Base-by-base conservation (phyloP, 2,888 invertebrate species). In the Perizoma affinitatum region DNA sequence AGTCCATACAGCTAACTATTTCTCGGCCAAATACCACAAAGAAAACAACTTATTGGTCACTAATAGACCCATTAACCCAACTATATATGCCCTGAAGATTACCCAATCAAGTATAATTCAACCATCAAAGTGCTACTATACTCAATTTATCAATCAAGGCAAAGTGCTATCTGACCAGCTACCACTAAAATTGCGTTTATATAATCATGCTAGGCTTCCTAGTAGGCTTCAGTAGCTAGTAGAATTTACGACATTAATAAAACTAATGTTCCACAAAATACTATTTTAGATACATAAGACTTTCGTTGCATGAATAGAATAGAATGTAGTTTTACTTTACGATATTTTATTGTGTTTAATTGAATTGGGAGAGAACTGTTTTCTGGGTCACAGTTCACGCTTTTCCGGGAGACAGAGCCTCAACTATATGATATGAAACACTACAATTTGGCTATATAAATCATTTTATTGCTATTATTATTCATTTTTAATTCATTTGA, bases 131-230 rank as follows among this genome's bases (percentile, higher is more conserved):
- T 46, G 54, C 50, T 54, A 50, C 41, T 35, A 47, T 49, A 53
- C 50, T 33, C 62, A 62, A 59, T 59, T 59, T 59, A 63, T 63
- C 56, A 63, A 63, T 63, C 63, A 63, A 48, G 55, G 48, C 46
- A 8, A 10, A 59, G 49, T 47, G 54, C 55, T 51, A 36, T 46
- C n/a, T n/a, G n/a, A n/a, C n/a, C n/a, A n/a, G 34, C 49, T 36
- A 41, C 43, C 50, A 51, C 7, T 45, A 11, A 34, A 8, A 6
- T 40, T 46, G 54, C 54, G 51, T 55, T 52, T 45, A 40, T 36
- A 43, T 11, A 11, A n/a, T 44, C 36, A 43, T 35, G 36, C 47
- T 6, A 42, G 42, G 44, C 33, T 44, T 22, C 22, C 33, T 10
- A 44, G 22, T 22, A 4, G 38, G 42, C 4, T 5, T n/a, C n/a